Conservation (phyloP, 2,888 invertebrate species). For the Aelia acuminata region DNA sequence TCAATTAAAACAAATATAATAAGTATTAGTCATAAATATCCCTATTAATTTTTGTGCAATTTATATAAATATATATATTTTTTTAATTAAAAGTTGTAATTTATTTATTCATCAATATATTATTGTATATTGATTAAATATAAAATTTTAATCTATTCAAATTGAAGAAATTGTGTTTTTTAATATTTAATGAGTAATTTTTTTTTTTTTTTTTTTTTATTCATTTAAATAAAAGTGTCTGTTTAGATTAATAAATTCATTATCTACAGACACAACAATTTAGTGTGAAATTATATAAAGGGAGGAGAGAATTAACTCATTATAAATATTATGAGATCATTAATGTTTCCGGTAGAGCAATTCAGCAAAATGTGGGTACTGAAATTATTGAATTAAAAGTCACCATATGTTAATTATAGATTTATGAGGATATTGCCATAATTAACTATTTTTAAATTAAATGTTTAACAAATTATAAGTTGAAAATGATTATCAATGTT, state of each 20-base stretch:
- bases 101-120: too few species aligned
- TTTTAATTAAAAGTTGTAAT: too few species aligned
- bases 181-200: not conserved
- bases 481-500: conserved; percentile 16
- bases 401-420: not conserved
- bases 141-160: too few species aligned
- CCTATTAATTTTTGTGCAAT: too few species aligned
- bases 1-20: too few species aligned
- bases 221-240: not conserved
- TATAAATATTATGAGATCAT: not conserved
- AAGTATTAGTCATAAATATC: too few species aligned
- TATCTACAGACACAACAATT: not conserved
- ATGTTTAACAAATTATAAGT: not conserved
- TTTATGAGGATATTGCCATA: not conserved
- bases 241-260: not conserved
- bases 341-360: not conserved
- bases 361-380: not conserved
- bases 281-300: not conserved
- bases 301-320: conserved; percentile 10
- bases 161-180: not conserved
- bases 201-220: not conserved
- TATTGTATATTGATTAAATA: too few species aligned
- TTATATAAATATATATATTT: too few species aligned
- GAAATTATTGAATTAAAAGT: not conserved
- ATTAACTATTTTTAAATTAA: not conserved